phyloP scores from a whole-genome alignment of 1,140 invertebrate species.

The Drosophila arawakana region DNA sequence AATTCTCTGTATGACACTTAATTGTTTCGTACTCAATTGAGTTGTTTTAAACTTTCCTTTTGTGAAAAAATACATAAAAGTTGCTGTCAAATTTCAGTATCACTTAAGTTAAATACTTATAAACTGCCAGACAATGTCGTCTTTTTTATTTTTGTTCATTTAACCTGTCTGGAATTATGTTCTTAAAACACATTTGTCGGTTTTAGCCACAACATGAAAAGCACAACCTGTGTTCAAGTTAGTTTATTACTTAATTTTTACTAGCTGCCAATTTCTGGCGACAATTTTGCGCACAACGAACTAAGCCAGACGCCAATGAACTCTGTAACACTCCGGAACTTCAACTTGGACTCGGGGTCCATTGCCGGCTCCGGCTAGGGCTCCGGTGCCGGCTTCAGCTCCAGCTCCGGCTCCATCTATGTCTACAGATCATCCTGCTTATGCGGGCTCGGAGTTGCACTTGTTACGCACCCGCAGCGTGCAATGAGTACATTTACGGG shows the following conservation, averaged over 20 bases:
- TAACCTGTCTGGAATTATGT: slow-evolving; percentile 45
- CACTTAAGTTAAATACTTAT: slow-evolving; percentile 43
- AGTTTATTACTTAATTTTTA: slow-evolving; percentile 82
- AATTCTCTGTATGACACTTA: background rate
- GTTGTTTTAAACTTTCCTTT: background rate
- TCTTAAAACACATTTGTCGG: slow-evolving; percentile 40
- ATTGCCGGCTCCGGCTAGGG: background rate
- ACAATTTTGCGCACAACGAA: slow-evolving; percentile 57
- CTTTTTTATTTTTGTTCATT: slow-evolving; percentile 14
- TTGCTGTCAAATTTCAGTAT: slow-evolving; percentile 15
- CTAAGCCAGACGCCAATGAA: slow-evolving; percentile 31
- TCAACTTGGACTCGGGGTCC: background rate
- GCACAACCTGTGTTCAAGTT: slow-evolving; percentile 61
- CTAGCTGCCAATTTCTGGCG: slow-evolving; percentile 77
- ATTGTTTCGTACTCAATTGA: slow-evolving; percentile 5
- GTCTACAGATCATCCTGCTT: slow-evolving; percentile 50
- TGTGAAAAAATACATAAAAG: background rate
- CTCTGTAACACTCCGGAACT: slow-evolving; percentile 16
- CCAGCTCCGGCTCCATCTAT: background rate
- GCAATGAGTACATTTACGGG: slow-evolving; percentile 46
- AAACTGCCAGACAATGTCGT: slow-evolving; percentile 41
- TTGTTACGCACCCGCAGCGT: slow-evolving; percentile 67
- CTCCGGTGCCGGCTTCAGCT: background rate
- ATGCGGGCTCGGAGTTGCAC: slow-evolving; percentile 58
- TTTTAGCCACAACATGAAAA: slow-evolving; percentile 48